A percentile compares a stretch with the other conserved stretches of the same genome.
Evolutionary conservation across 2,888 invertebrate species (phyloP).

Genomic region (Drosophila fulvimacula): DNA sequence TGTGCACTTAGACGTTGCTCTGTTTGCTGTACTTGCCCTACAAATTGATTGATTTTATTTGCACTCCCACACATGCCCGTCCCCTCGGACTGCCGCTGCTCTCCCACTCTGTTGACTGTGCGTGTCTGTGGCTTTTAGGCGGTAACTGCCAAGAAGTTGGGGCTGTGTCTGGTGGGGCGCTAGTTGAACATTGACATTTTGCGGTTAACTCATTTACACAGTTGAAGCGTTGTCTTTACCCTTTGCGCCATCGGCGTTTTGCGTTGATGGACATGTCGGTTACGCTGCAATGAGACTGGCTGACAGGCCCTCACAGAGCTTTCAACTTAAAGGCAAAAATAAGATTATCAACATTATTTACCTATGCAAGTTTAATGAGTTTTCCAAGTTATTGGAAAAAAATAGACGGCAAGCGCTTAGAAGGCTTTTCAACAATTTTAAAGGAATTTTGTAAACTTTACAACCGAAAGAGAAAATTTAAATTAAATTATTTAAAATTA

Average conservation of each 20-base stretch:
- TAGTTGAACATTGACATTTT: slow-evolving; percentile 65
- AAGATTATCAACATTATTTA: background rate
- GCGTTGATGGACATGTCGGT: slow-evolving; percentile 42
- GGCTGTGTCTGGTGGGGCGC: background rate
- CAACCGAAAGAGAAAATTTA: too few relatives aligned
- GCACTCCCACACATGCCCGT: slow-evolving; percentile 46
- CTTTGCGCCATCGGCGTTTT: slow-evolving; percentile 6
- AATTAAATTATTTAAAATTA: too few relatives aligned
- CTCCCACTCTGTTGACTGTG: slow-evolving; percentile 16
- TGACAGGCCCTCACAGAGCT: slow-evolving; percentile 34
- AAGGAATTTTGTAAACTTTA: too few relatives aligned
- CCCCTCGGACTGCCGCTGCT: background rate
- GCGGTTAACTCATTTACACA: slow-evolving; percentile 74
- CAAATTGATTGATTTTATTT: slow-evolving; percentile 81
- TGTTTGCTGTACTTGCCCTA: slow-evolving; percentile 46
- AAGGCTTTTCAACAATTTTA: too few relatives aligned
- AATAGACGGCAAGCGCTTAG: too few relatives aligned
- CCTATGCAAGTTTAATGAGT: background rate
- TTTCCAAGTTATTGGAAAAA: background rate
- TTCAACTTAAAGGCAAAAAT: background rate
- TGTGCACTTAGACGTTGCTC: slow-evolving; percentile 59
- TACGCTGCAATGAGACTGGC: slow-evolving; percentile 43
- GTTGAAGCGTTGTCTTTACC: slow-evolving; percentile 44
- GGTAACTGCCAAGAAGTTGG: slow-evolving; percentile 10
- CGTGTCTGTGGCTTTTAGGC: slow-evolving; percentile 54